Base-by-base conservation (phyloP, 2,113 vertebrate genomes). In the Laticauda laticaudata region DNA sequence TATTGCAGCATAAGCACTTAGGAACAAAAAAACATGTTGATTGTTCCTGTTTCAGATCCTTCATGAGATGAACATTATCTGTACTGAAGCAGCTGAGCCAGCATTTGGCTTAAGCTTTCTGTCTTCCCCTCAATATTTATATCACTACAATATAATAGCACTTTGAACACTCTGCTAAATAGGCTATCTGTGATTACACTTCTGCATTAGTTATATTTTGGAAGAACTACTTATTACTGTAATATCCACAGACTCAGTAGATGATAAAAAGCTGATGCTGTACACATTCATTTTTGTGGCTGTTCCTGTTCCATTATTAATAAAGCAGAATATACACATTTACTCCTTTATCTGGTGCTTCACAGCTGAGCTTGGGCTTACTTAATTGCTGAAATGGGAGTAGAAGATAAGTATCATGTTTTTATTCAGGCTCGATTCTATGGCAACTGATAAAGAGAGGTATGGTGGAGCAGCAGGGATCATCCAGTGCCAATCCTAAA, bases 251-350 rank as follows among this genome's bases (percentile, higher is more conserved):
- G 34, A 18, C 64, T 57, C 51, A 51, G 6, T 45, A 21, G 61
- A 43, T 56, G 45, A 26, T 93, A 85, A 89, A 87, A 93, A 92
- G 56, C 69, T 90, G 56, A 90, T 86, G 55, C 89, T 90, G 45
- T 51, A 61, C 69, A 51, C 39, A 29, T 26, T 55, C 5, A 75
- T 92, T 34, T 9, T 59, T 53, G 61, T 24, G 24, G 6, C 55
- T 75, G 48, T 20, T 43, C 34, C 4, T 23, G 24, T 86, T 86
- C 81, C 48, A 55, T 90, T 90, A n/a, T 87, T 54, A 86, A 48
- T 89, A 59, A 90, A 81, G 26, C 39, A 81, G 87, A 92, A 61
- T 61, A 90, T 4, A 23, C 12, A 93, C 86, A 45, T 7, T 86
- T 45, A 10, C 75, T 90, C n/a, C 69, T 51, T 29, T 86, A 43